Evolutionary conservation across 2,113 vertebrate species (phyloP).

Genomic region (Climacteris rufus): DNA sequence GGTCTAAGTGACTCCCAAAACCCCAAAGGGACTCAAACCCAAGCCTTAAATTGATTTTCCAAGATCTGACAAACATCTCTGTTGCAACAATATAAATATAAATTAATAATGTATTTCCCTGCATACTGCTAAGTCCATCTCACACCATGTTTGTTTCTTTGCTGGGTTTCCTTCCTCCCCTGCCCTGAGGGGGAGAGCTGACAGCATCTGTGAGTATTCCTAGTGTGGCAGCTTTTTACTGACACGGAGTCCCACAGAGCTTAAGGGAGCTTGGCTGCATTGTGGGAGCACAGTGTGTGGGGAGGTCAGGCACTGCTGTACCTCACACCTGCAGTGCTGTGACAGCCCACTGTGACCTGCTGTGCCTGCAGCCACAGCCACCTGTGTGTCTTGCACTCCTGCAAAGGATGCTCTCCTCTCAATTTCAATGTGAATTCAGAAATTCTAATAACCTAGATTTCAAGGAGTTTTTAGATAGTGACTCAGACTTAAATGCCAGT

Average conservation of each 20-base stretch:
- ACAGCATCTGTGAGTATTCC: not conserved
- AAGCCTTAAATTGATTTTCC: not conserved
- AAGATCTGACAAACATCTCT: not conserved
- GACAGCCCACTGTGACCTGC: not conserved
- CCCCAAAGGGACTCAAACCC: not conserved
- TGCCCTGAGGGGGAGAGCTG: not conserved
- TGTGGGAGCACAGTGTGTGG: not conserved
- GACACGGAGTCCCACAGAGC: not conserved
- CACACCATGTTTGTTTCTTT: not conserved
- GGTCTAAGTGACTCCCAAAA: not conserved
- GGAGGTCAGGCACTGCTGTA: not conserved
- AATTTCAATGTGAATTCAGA: not conserved
- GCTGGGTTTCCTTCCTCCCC: not conserved
- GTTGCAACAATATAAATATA: not conserved
- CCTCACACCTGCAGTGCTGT: not conserved
- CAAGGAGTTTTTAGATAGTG: not conserved
- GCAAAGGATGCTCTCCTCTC: not conserved
- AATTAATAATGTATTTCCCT: not conserved
- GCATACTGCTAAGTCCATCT: not conserved
- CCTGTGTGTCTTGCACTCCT: not conserved
- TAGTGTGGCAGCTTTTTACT: not conserved
- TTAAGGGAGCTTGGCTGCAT: not conserved
- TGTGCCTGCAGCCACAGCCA: not conserved
- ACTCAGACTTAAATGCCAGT: not conserved
- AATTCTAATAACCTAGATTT: not conserved